phyloP scores from a whole-genome alignment of 2,113 vertebrate genomes.

The Saguinus midas region DNA sequence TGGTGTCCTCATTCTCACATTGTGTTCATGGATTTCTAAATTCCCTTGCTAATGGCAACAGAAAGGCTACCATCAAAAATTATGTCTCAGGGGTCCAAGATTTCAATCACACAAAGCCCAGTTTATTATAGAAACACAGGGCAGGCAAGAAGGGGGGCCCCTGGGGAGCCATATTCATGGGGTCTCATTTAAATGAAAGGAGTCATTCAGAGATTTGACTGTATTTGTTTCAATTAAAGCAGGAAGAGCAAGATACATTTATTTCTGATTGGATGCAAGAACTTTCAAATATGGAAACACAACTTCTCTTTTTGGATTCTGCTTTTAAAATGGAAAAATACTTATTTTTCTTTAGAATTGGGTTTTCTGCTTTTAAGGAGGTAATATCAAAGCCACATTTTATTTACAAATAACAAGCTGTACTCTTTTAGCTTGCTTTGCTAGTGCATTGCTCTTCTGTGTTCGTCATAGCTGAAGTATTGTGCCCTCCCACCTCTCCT shows the following conservation, averaged over 20 bases:
- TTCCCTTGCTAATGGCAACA: not conserved
- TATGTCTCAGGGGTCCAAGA: too few species aligned
- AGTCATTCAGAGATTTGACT: not conserved
- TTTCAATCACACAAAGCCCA: not conserved
- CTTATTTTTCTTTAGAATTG: not conserved
- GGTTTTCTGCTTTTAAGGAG: not conserved
- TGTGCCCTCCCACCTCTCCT: not conserved
- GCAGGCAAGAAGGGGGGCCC: fast-evolving
- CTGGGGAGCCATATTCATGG: not conserved
- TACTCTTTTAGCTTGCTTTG: not conserved
- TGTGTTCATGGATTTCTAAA: fast-evolving
- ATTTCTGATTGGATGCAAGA: not conserved
- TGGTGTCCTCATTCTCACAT: not conserved
- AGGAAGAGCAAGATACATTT: not conserved
- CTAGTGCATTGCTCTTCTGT: not conserved
- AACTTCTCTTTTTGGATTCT: not conserved
- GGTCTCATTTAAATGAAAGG: not conserved
- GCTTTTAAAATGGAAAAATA: not conserved
- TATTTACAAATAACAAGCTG: not conserved
- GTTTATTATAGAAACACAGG: fast-evolving
- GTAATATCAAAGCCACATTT: not conserved
- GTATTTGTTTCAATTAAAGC: not conserved
- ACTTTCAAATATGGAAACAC: not conserved
- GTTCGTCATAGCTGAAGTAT: too few species aligned
- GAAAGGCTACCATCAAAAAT: not conserved